Conservation (phyloP, 2,797 vertebrate genomes). For the Phrynocephalus guinanensis region DNA sequence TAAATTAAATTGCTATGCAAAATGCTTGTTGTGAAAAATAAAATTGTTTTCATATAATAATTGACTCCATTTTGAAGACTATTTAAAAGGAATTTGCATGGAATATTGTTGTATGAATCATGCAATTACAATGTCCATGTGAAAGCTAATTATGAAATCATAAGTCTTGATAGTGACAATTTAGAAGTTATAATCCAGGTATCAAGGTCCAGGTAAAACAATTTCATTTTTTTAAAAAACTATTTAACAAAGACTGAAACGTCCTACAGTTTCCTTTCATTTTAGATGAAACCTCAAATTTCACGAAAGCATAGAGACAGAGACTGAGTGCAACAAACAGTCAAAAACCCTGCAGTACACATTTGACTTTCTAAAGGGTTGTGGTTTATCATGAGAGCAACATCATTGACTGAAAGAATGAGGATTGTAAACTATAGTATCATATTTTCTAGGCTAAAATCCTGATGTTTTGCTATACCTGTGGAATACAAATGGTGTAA, state of each 20-base stretch:
- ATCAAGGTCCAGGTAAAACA: not conserved
- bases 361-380: not conserved
- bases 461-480: no score
- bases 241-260: not conserved
- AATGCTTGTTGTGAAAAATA: slow-evolving; percentile 57
- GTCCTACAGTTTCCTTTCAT: not conserved
- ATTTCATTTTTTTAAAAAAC: not conserved
- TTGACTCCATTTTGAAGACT: slow-evolving; percentile 22
- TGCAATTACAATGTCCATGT: slow-evolving; percentile 18
- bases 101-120: slow-evolving; percentile 4
- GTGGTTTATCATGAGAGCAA: not conserved
- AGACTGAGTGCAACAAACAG: not conserved
- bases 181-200: not conserved
- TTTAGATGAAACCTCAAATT: no score
- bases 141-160: slow-evolving; percentile 15
- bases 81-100: slow-evolving; percentile 17
- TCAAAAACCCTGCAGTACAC: not conserved
- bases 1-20: slow-evolving; percentile 48
- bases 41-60: slow-evolving; percentile 33
- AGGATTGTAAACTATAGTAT: not conserved
- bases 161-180: not conserved
- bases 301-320: not conserved
- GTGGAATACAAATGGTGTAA: no score
- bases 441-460: no score
- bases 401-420: not conserved